These are phyloP conservation scores for Raphicerus campestris DNA, from an alignment of 2,113 vertebrate species.

Conservation along the genomic window DNA sequence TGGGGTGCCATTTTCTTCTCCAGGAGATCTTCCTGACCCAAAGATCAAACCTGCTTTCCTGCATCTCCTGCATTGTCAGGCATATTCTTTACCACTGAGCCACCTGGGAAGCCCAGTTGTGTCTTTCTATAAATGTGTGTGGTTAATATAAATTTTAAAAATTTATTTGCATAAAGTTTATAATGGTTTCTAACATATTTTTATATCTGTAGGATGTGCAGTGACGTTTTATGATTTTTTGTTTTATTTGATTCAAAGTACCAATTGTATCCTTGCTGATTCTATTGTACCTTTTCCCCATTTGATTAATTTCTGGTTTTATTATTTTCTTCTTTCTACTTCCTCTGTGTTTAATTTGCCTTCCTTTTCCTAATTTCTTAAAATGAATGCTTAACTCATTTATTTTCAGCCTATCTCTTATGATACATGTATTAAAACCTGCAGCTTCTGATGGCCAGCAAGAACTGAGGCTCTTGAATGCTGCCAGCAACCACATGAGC, in stretches of 20 bases:
- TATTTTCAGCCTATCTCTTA: not conserved
- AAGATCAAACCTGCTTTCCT: not conserved
- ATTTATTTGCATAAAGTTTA: not conserved
- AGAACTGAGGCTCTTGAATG: not conserved
- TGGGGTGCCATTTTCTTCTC: not conserved
- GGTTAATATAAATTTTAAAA: not conserved
- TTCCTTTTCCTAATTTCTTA: slow-evolving; percentile 16
- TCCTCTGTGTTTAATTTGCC: not conserved
- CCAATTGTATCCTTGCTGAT: not conserved
- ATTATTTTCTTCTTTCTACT: not conserved
- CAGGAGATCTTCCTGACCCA: not conserved
- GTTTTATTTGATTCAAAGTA: not conserved
- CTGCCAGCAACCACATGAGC: not conserved
- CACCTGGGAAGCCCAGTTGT: not conserved
- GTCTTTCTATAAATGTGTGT: not conserved
- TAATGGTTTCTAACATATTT: not conserved
- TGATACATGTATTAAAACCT: not conserved
- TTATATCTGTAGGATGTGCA: not conserved
- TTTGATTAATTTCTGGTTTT: not conserved
- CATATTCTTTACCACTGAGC: not conserved
- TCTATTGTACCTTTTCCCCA: not conserved
- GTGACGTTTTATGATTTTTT: not conserved
- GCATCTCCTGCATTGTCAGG: not conserved
- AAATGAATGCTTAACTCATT: not conserved
- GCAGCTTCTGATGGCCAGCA: not conserved